These are phyloP conservation scores for Eufriesea mexicana DNA, from an alignment of 1,140 invertebrate species.

Conservation along the genomic window DNA sequence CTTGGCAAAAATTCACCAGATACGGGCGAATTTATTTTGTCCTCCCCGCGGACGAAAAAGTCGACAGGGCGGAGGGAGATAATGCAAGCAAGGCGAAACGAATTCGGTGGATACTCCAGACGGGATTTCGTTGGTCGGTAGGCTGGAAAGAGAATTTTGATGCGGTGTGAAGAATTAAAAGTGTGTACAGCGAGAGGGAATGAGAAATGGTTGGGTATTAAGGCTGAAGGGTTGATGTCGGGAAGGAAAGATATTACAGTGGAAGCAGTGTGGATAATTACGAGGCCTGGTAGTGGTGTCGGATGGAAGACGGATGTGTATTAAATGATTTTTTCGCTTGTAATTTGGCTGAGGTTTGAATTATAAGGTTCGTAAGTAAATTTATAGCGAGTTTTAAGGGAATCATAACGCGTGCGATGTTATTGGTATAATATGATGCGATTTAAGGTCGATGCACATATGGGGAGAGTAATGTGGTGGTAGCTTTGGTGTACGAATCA, in stretches of 20 bases:
- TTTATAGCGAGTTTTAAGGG: no score
- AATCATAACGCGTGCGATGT: no score
- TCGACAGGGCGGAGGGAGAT: not conserved
- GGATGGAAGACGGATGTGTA: not conserved
- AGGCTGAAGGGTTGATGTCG: not conserved
- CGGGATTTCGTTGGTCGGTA: not conserved
- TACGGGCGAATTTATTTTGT: conserved; percentile 28
- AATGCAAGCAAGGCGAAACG: not conserved
- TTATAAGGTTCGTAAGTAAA: no score
- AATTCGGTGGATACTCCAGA: not conserved
- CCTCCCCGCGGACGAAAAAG: not conserved
- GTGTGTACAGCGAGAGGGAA: not conserved
- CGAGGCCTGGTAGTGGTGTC: not conserved
- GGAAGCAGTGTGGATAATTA: conserved; percentile 1
- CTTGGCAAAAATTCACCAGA: conserved; percentile 6
- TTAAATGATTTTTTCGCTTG: not conserved
- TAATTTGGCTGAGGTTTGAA: not conserved
- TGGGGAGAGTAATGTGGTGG: no score
- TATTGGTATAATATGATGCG: not conserved
- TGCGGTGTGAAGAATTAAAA: not conserved
- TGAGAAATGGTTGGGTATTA: not conserved
- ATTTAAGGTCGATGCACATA: no score
- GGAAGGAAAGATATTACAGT: not conserved
- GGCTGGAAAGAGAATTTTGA: not conserved
- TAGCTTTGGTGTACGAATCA: no score